Base-by-base conservation (phyloP, 1,140 invertebrate genomes). In the Drosophila micromelanica region DNA sequence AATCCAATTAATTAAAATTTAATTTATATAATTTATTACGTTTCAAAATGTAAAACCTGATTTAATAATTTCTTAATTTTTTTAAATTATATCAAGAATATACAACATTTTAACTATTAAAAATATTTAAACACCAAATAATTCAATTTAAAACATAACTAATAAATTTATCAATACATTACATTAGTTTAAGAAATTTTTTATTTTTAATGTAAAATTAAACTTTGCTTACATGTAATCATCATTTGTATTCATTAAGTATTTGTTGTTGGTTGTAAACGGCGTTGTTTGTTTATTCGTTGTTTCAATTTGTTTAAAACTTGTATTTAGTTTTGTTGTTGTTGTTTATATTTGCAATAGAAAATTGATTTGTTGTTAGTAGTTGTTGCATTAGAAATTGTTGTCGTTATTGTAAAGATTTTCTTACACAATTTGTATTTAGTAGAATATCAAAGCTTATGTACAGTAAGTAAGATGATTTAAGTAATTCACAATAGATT, bases 221-320 rank as follows among this genome's bases (percentile, higher is more conserved):
- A 40, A 40, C 3, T 55, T 0, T 5, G 74, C 81, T 85, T 74
- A 85, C 81, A 80, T 69, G 54, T 70, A 80, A 80, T 80, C 48
- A 80, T 76, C 0, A 35, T 75, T 62, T 55, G 40, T 68, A 38
- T 51, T 51, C 23, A 32, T 59, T 30, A 45, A 40, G 23, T 45
- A 54, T 15, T 57, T 72, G 4, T 59, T 49, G 40, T 15, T 63
- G 49, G 32, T 65, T 80, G 78, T 85, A 90, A 82, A 86, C 73
- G 76, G 86, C 86, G 86, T 90, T 90, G 86, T 90, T 57, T 68
- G 12, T 51, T 79, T n/a, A 79, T 90, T 90, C 86, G 86, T 90
- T 90, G 86, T 90, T 86, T 73, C 35, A 73, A 60, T 63, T 69
- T 60, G 49, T 68, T 23, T 35, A 8, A 35, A 72, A 60, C 60